Evolutionary conservation across 2,797 vertebrate genomes (phyloP), one percentile per base, ranked within the genome.

Genomic region (Mus minutoides): DNA sequence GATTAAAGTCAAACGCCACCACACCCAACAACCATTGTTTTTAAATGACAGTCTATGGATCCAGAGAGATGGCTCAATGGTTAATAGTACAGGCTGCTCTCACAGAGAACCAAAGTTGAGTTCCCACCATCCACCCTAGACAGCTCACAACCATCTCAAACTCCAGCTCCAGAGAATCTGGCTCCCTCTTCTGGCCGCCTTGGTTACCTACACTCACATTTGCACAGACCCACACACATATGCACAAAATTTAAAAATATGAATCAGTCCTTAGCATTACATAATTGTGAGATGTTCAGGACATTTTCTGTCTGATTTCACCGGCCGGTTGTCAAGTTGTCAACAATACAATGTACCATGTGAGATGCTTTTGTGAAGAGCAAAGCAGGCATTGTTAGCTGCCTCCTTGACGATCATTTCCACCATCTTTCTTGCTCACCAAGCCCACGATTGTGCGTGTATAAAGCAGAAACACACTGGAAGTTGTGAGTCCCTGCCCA

Each of bases 301-400:
- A 87, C n/a, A 64, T 8, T 88, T 43, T 54, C 88, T 46, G 31
- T 84, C 54, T 93, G 69, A 49, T 93, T 95, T 95, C 58, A 26
- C 34, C 78, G 60, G 24, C 24, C 60, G 26, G 37, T 58, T 93
- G n/a, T 75, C 79, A 96, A 31, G 31, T 58, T 58, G 37, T 78
- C n/a, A 60, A 77, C 3, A 87, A n/a, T 64, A 43, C n/a, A 82
- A 6, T 9, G 46, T 64, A 37, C 37, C 4, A 10, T 56, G 43
- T 34, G 13, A 17, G 60, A 6, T 69, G 78, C 31, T 94, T 77
- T 62, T 52, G 40, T 75, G 71, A 96, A 73, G 31, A 54, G 78
- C 14, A n/a, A 22, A 89, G 54, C 16, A 54, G 75, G 29, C 12
- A 60, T 37, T 37, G 40, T 13, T 56, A 60, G 12, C 9, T 80